Conservation (phyloP, 37 sponge, comb jelly and placozoan genomes). For the Oopsacas minuta region DNA sequence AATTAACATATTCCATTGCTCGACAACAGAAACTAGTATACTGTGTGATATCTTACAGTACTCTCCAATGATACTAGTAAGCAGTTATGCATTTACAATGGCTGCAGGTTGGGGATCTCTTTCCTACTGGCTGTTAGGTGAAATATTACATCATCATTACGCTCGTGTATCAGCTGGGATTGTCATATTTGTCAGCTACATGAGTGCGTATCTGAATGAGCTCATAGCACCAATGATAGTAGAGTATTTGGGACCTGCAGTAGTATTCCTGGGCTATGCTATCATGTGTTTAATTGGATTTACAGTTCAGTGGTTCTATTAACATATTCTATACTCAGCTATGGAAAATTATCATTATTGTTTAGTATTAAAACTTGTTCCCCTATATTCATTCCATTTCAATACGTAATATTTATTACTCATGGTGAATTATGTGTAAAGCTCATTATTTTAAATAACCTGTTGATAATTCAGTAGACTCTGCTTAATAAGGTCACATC, state of each 20-base stretch:
- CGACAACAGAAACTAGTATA: not conserved
- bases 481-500: no score
- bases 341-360: no score
- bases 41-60: not conserved
- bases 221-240: not conserved
- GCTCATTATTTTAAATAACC: no score
- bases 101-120: not conserved
- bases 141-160: constrained; percentile 3
- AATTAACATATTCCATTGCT: constrained; percentile 1
- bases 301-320: not conserved
- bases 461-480: no score
- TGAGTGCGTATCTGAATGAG: not conserved
- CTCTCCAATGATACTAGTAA: not conserved
- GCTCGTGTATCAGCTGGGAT: not conserved
- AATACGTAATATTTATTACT: no score
- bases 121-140: not conserved
- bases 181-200: not conserved
- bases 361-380: no score
- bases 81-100: not conserved
- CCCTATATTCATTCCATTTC: no score
- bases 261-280: not conserved
- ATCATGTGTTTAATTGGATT: not conserved
- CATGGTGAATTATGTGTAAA: no score
- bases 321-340: no score
- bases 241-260: not conserved